Base-by-base conservation (phyloP, 2,797 vertebrate species). In the Aphelocoma californica region DNA sequence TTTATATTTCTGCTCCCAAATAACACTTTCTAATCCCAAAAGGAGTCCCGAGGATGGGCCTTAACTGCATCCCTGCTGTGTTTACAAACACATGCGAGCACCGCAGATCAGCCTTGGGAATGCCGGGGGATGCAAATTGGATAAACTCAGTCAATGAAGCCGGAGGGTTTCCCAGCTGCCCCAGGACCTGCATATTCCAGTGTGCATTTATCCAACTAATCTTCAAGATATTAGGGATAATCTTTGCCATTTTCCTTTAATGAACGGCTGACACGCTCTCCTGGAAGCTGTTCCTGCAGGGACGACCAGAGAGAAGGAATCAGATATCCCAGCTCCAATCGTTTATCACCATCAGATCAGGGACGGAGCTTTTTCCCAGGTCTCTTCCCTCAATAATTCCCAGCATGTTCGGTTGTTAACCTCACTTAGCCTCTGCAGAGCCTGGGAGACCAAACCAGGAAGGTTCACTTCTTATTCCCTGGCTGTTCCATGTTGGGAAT, bases 381-480 rank as follows among this genome's bases (percentile, higher is more conserved):
- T 69, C 89, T 96, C 91, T 75, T 83, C 71, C 90, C 95, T 92
- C 91, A 78, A 67, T 92, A 74, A 85, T 88, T 95, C 86, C 56
- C 8, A 3, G 86, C 36, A 6, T 96, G 95, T 96, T 95, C 26
- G 1, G 96, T 89, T 97, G 97, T 97, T 97, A 97, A 97, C 97
- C 96, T 97, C 95, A 95, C 92, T 97, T 97, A 97, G 95, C 96
- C 97, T 95, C 93, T 92, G 93, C 78, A 77, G 83, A 82, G 88
- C 95, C 93, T 71, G 67, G 67, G 87, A 85, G 81, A 94, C 91
- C 84, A 60, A 93, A 96, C 81, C n/a, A 31, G 66, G 93, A 89
- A 90, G 65, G 73, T 95, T 94, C 82, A 29, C 73, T 13, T 44
- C 61, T 95, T 87, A 96, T 95, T 95, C 88, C 91, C 66, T 5